Base-by-base conservation (phyloP, 1,140 invertebrate genomes). In the Sipha flava region DNA sequence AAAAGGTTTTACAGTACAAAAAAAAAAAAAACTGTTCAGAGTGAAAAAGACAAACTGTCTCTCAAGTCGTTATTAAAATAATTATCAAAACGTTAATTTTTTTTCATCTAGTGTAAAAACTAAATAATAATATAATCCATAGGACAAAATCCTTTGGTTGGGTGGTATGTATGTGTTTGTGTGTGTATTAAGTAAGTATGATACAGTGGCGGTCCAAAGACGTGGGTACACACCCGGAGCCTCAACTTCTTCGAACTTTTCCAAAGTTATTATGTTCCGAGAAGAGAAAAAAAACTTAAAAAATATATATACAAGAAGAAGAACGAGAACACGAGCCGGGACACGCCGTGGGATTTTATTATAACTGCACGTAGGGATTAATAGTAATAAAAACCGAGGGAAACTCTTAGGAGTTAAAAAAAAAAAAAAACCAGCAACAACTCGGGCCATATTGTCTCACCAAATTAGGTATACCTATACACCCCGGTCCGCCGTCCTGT, bases 401-500 rank as follows among this genome's bases (percentile, higher is more conserved):
- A 77, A 57, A 77, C 49, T 59, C 52, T 77, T 40, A 59, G 52
- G 34, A 70, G 43, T 26, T 29, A 47, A 66, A 66, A 57, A 73
- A 54, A 77, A 75, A 57, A 57, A 40, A 59, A 59, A 49, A 52
- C 16, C 31, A 26, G 2, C 66, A 29, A 77, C 49, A 77, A 77
- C 73, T 59, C 72, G 72, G 34, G 73, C 73, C 73, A 43, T 77
- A 77, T 77, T 77, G 73, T 77, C 73, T 77, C 73, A 77, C 73
- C 73, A 77, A 77, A 77, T 77, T 81, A 80, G 80, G 68, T 80
- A 80, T 66, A 66, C 57, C 66, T 66, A 57, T 45, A 37, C 73
- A 23, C 9, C 14, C 18, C 70, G 79, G 79, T 77, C 29, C 37
- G 82, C 80, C 54, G 18, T 82, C 79, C 82, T 83, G 82, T 83